Base-by-base conservation (phyloP, 2,113 vertebrate species). In the Catharus minimus region DNA sequence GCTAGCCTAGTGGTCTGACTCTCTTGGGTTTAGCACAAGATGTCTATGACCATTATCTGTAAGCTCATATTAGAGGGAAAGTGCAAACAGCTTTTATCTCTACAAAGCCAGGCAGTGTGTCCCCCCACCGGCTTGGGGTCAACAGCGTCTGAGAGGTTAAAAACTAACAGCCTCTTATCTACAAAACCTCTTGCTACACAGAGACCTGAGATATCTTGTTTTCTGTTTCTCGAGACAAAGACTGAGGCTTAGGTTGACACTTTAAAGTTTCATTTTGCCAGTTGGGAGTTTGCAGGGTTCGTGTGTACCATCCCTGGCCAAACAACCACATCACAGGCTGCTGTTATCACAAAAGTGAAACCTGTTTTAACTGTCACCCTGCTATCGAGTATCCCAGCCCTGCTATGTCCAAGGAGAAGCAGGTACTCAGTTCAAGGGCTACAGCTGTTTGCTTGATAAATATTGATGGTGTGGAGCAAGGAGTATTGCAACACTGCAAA, bases 71-170 rank as follows among this genome's bases (percentile, higher is more conserved):
- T 50, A 50, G 1, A 88, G 74, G 57, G 74, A 93, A 95, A 90
- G 86, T 62, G 56, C 86, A 89, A 94, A 87, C 78, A 87, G 78
- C 71, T 92, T 93, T 93, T 93, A 96, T 93, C 93, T 92, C 32
- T 39, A 9, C 3, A 2, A 90, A 86, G 74, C 38, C 88, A 94
- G 76, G 88, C 80, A 32, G 44, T 2, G 27, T 65, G 57, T 75
- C 9, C 50, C 76, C 49, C 13, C 57, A 53, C 67, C 7, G 0
- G 19, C 46, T 57, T 71, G 30, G 36, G 80, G 82, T 83, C 65
- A 71, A 71, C 65, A 8, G 2, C 21, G 14, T 46, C 82, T 61
- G 16, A 15, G 10, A 3, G 4, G 41, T 39, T 89, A 57, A 86
- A 88, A 95, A 61, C 86, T 47, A 88, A 78, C 77, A 72, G 57